phyloP scores from a whole-genome alignment of 2,113 vertebrate genomes.

The Pimephales promelas region DNA sequence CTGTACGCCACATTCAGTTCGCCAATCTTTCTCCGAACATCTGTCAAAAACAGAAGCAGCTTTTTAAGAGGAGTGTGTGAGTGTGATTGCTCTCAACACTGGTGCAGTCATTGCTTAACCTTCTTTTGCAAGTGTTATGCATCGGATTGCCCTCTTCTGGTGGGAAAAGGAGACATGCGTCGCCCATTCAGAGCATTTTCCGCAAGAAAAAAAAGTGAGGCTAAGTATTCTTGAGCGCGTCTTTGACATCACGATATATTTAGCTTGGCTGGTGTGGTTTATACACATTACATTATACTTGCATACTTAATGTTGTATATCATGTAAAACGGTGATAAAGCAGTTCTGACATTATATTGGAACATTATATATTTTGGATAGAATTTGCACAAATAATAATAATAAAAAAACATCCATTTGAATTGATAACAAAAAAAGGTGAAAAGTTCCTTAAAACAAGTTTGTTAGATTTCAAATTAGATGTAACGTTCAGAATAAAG shows the following conservation, averaged over 20 bases:
- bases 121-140: conserved; percentile 32
- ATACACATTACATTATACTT: too few relatives aligned
- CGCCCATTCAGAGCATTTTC: not conserved
- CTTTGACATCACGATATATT: not conserved
- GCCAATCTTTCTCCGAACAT: not conserved
- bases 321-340: not conserved
- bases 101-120: conserved; percentile 45
- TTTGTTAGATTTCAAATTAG: not conserved
- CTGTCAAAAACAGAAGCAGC: not conserved
- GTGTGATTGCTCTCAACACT: conserved; percentile 12
- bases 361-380: not conserved
- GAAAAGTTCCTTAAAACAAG: not conserved
- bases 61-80: conserved; percentile 4
- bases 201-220: too few relatives aligned
- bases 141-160: conserved; percentile 57
- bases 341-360: not conserved
- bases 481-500: not conserved
- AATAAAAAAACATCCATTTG: too few relatives aligned
- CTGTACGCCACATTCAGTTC: not conserved
- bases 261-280: too few relatives aligned
- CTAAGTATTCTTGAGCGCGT: not conserved
- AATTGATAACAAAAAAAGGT: not conserved
- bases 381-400: too few relatives aligned
- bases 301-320: not conserved
- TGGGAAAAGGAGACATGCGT: conserved; percentile 29